Evolutionary conservation across 2,888 invertebrate species (phyloP), one percentile per base, ranked within the genome.

Genomic region (Erynnis tages): DNA sequence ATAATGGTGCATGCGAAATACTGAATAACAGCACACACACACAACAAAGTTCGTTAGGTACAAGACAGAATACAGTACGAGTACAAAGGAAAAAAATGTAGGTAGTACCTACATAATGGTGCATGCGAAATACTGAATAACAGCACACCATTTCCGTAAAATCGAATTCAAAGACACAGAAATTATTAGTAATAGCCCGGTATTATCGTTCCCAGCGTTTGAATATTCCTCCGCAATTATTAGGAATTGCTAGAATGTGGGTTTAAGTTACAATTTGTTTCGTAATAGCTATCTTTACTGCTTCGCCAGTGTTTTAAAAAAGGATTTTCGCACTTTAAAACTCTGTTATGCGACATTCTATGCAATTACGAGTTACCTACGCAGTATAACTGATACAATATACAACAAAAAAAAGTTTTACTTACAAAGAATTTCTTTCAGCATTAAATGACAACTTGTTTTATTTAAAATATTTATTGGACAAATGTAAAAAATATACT

Each of bases 141-240:
- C 5, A 44, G 32, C 23, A 2, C 11, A 44, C 11, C 17, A 40
- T 40, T 48, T 23, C 13, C 23, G 21, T 13, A 16, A 29, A 40
- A 40, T 14, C 5, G 7, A 10, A 16, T 40, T 21, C 8, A 40
- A 14, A 21, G 30, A 48, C 30, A 10, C 32, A 32, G 21, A 40
- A 48, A 48, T 48, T 40, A 40, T 48, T 48, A 48, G 23, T 30
- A 32, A 44, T 40, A 16, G 29, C 4, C 21, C 30, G 14, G 30
- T 48, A 40, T 48, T 40, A 40, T 10, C 23, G 10, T 45, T 45
- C 2, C 17, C 40, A n/a, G 17, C 23, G 11, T 30, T 23, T 23
- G 30, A 48, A 40, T 25, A 32, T 48, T 40, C 38, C 8, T 16
- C 14, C n/a, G 30, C 47, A 48, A 48, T 48, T 48, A 48, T 23